Base-by-base conservation (phyloP, 2,797 vertebrate genomes). In the Xyrichtys novacula region DNA sequence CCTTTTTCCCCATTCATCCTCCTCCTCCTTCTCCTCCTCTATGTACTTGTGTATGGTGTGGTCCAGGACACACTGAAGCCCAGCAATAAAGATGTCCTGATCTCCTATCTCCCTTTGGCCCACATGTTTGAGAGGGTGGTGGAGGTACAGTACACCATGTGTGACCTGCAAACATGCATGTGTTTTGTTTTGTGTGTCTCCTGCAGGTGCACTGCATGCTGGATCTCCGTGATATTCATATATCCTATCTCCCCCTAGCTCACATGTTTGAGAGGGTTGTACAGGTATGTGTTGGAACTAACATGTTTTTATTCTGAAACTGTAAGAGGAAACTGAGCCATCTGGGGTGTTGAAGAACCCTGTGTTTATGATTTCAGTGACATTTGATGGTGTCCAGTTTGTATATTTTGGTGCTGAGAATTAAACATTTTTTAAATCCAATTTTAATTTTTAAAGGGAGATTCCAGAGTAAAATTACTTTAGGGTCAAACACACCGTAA, bases 121-220 rank as follows among this genome's bases (percentile, higher is more conserved):
- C 97, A 98, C 78, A 98, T 98, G 97, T 98, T 97, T 95, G 96
- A 98, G 86, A 94, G 91, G 85, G 50, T 97, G n/a, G 95, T 97
- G 63, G 96, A 98, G 96, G 96, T 98, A 90, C 53, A 71, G 74
- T 78, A 92, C 83, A 81, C 59, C 43, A 19, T 34, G 74, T 56
- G 40, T 85, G 57, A 88, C 60, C 42, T 49, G 69, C 70, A 40
- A 23, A 69, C 42, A 14, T 76, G 89, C 85, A 88, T 78, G 87
- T 85, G 78, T 80, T 81, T 89, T 85, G 77, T 20, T 71, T 77
- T 87, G 73, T 89, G 78, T 89, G 78, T 91, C 57, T 66, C 80
- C 92, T 88, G 56, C 90, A 96, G 95, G 90, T 85, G 39, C 53
- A 65, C 28, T 84, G 92, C 91, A 77, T 78, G 85, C 71, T 95